Evolutionary conservation across 1,140 invertebrate genomes (phyloP).

Genomic region (Triops cancriformis): DNA sequence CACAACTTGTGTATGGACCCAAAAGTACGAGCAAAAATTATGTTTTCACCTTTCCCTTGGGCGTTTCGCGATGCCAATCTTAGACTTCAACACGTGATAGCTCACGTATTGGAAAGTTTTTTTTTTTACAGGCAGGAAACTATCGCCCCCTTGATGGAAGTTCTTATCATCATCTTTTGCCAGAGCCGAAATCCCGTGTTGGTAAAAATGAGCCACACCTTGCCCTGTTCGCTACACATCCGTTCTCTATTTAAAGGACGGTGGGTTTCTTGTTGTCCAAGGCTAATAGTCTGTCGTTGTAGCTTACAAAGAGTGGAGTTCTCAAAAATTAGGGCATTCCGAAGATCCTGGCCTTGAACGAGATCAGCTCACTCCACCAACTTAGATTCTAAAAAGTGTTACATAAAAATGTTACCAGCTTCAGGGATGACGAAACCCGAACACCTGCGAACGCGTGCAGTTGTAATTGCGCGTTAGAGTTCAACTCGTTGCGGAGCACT

Average conservation of each 20-base stretch:
- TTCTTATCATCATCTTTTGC: background rate
- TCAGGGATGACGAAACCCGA: background rate
- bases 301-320: background rate
- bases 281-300: background rate
- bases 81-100: background rate
- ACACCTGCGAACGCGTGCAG: background rate
- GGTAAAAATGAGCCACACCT: background rate
- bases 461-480: background rate
- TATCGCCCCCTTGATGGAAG: background rate
- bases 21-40: background rate
- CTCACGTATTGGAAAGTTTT: conserved; percentile 6
- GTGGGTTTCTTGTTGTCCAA: background rate
- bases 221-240: background rate
- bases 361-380: background rate
- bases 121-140: background rate
- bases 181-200: background rate
- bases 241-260: conserved; percentile 10
- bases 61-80: background rate
- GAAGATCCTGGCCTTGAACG: background rate
- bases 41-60: conserved; percentile 1
- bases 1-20: background rate
- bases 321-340: background rate
- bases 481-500: background rate
- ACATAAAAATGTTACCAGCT: background rate
- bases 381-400: background rate